Base-by-base conservation (phyloP, 53 echinoderm and acorn worm species). In the Paelopatides confundens region DNA sequence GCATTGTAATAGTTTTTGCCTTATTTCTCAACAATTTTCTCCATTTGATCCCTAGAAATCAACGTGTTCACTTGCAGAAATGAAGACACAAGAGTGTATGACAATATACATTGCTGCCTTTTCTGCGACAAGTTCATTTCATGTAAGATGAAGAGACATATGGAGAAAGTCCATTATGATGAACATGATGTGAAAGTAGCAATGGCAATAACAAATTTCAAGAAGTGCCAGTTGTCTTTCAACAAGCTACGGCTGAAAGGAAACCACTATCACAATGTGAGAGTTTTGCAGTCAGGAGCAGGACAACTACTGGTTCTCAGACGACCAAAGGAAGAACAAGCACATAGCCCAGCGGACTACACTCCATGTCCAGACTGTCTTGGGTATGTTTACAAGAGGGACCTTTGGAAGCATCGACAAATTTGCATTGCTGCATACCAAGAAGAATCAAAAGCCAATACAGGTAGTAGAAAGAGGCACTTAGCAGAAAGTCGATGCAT, bases 51-150 rank as follows among this genome's bases (percentile, higher is more conserved):
- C n/a, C n/a, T n/a, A n/a, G n/a, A n/a, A n/a, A n/a, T n/a, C n/a
- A n/a, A n/a, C n/a, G n/a, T n/a, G n/a, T n/a, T n/a, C n/a, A n/a
- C n/a, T 36, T 69, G 69, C 34, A 69, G 35, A 14, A 69, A 69
- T 35, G 69, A 23, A 2, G 69, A 21, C 21, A 14, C 2, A 2
- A 69, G 35, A 69, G 69, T 69, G 13, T 69, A 35, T 15, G 36
- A 69, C 69, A 69, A 69, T 36, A 69, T 35, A 3, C 69, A 69
- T 23, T 69, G 69, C 69, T 69, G 69, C 35, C 69, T 69, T 9
- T 69, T 11, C 15, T 69, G 69, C 14, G 36, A 35, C 4, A 69
- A 69, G 35, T 12, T 69, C 4, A 69, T 69, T 2, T 69, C 69
- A 2, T 69, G 69, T 23, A 69, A 36, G 18, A 74, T 74, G 39